phyloP scores from a whole-genome alignment of 2,113 vertebrate genomes.

The Poecilia latipinna region DNA sequence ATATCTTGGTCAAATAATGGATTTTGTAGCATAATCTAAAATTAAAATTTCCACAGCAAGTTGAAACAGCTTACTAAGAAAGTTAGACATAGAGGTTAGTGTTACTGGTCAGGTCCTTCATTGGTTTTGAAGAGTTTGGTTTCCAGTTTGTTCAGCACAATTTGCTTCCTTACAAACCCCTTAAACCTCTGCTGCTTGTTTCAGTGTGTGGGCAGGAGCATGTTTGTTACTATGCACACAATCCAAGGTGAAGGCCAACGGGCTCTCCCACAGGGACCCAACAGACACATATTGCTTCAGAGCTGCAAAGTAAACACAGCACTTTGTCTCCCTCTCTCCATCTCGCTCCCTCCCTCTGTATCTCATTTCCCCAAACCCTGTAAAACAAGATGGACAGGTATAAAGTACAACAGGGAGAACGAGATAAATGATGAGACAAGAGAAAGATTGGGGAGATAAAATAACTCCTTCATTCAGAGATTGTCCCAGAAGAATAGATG shows the following conservation, averaged over 20 bases:
- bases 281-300: conserved; percentile 21
- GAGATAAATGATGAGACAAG: conserved; percentile 65
- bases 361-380: conserved; percentile 70
- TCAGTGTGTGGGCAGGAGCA: conserved; percentile 27
- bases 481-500: conserved; percentile 51
- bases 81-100: no score
- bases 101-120: neutral
- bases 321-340: conserved; percentile 51
- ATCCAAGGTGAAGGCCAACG: conserved; percentile 62
- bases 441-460: conserved; percentile 64
- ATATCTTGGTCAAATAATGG: no score
- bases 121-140: conserved; percentile 3
- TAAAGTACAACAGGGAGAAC: conserved; percentile 61
- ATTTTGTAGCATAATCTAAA: no score
- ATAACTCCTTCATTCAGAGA: conserved; percentile 62
- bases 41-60: no score
- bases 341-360: conserved; percentile 28
- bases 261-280: conserved; percentile 49
- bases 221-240: conserved; percentile 42
- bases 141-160: neutral
- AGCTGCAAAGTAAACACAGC: conserved; percentile 56
- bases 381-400: conserved; percentile 67
- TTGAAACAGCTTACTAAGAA: no score
- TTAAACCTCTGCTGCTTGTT: conserved; percentile 19
- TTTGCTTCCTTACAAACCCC: conserved; percentile 11